A percentile compares a stretch with the other conserved stretches of the same genome.
Evolutionary conservation across 2,113 vertebrate species (phyloP).

Genomic region (Grammomys surdaster): DNA sequence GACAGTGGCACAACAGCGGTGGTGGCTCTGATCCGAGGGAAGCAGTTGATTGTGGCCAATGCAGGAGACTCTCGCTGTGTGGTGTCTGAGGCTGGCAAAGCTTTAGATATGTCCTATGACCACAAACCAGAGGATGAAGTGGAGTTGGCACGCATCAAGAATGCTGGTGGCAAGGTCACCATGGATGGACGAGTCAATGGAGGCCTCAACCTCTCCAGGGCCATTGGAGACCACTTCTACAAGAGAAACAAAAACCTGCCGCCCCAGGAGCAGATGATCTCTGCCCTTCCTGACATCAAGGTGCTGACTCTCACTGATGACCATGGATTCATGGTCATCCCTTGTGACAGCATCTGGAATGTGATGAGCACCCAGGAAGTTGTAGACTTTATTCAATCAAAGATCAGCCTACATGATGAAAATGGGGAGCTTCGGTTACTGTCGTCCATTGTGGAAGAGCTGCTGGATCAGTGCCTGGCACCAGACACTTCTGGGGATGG

Average conservation of each 20-base stretch:
- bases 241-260: constrained; percentile 97
- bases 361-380: constrained; percentile 99
- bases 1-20: constrained; percentile 98
- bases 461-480: constrained; percentile 98
- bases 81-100: constrained; percentile 95
- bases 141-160: constrained; percentile 97
- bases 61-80: constrained; percentile 98
- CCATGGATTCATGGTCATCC: constrained; percentile 99
- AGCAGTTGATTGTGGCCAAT: constrained; percentile 98
- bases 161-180: constrained; percentile 98
- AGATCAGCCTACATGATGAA: constrained; percentile 92
- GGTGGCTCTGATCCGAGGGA: constrained; percentile 96
- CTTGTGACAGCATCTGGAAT: constrained; percentile 99
- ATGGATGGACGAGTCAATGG: constrained; percentile 98
- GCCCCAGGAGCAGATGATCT: constrained; percentile 99
- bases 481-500: constrained; percentile 99
- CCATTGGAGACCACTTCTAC: constrained; percentile 99
- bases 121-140: constrained; percentile 98
- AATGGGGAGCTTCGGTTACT: constrained; percentile 89
- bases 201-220: constrained; percentile 97
- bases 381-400: constrained; percentile 96
- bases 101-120: constrained; percentile 98
- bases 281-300: constrained; percentile 96
- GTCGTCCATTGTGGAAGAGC: constrained; percentile 96
- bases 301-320: constrained; percentile 96